A percentile compares a stretch with the other conserved stretches of the same genome.
Conservation (phyloP, 2,113 vertebrate species). For the Odontesthes bonariensis region DNA sequence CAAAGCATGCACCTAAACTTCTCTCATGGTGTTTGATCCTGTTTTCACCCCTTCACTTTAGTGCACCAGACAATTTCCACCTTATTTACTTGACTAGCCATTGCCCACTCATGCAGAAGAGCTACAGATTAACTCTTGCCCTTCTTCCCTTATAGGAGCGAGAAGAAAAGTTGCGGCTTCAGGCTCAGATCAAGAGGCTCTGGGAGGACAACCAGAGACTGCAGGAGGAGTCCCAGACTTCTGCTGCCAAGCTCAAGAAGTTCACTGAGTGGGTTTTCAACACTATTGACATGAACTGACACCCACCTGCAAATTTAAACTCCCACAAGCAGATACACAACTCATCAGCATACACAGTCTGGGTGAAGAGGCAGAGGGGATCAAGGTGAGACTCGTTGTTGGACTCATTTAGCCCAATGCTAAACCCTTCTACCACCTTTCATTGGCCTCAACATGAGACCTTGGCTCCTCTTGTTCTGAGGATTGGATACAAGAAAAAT, state of each 20-base stretch:
- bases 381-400: conserved; percentile 1
- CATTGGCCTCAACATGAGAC: conserved; percentile 23
- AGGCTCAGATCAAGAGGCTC: conserved; percentile 94
- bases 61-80: background rate
- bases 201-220: conserved; percentile 97
- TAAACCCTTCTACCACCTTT: conserved; percentile 16
- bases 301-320: background rate
- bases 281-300: conserved; percentile 98
- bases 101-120: background rate
- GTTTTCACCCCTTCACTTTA: background rate
- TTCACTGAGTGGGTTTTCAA: conserved; percentile 99
- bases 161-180: conserved; percentile 94
- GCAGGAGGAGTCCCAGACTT: conserved; percentile 96
- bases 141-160: conserved; percentile 85
- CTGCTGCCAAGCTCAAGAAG: conserved; percentile 97
- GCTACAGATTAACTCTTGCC: background rate
- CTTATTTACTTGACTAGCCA: background rate
- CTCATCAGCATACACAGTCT: conserved; percentile 34
- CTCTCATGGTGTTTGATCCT: background rate
- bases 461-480: conserved; percentile 32
- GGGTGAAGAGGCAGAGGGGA: conserved; percentile 12
- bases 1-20: background rate
- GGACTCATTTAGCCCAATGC: background rate
- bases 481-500: conserved; percentile 41
- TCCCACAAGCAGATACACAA: background rate